These are phyloP conservation scores for Chloroceryle inda DNA, from an alignment of 2,797 vertebrate species.

Conservation along the genomic window DNA sequence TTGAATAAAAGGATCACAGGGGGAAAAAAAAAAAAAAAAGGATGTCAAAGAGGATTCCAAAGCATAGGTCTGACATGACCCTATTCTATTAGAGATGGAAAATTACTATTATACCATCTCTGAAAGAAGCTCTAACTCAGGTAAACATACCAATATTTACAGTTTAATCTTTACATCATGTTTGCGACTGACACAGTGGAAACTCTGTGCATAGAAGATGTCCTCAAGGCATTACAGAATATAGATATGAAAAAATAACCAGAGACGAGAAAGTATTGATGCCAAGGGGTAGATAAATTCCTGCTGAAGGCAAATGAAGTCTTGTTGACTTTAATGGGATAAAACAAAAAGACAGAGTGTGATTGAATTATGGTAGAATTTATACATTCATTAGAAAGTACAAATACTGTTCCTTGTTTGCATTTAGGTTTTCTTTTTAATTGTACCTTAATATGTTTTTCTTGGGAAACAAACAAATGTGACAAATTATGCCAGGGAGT, in stretches of 20 bases:
- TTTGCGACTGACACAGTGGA: neutral
- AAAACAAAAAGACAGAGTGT: neutral
- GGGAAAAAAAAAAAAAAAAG: neutral
- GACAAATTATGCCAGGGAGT: slow-evolving; percentile 10
- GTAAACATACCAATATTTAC: neutral
- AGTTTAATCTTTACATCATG: neutral
- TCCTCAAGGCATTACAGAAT: neutral
- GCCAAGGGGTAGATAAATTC: neutral
- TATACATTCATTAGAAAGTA: slow-evolving; percentile 29
- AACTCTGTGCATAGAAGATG: neutral
- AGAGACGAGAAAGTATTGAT: neutral
- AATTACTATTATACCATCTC: neutral
- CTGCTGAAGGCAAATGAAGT: neutral
- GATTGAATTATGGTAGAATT: slow-evolving; percentile 11
- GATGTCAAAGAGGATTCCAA: neutral
- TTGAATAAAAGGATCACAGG: neutral
- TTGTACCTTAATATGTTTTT: slow-evolving; percentile 26
- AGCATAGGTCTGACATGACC: neutral
- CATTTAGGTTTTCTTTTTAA: slow-evolving; percentile 43
- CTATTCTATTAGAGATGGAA: neutral
- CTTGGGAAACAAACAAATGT: slow-evolving; percentile 30
- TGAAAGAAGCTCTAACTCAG: neutral
- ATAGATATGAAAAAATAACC: neutral
- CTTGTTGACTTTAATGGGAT: neutral
- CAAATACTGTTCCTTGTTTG: slow-evolving; percentile 35